These are phyloP conservation scores for Dicerorhinus sumatrensis DNA, from an alignment of 2,113 vertebrate species.

Conservation along the genomic window DNA sequence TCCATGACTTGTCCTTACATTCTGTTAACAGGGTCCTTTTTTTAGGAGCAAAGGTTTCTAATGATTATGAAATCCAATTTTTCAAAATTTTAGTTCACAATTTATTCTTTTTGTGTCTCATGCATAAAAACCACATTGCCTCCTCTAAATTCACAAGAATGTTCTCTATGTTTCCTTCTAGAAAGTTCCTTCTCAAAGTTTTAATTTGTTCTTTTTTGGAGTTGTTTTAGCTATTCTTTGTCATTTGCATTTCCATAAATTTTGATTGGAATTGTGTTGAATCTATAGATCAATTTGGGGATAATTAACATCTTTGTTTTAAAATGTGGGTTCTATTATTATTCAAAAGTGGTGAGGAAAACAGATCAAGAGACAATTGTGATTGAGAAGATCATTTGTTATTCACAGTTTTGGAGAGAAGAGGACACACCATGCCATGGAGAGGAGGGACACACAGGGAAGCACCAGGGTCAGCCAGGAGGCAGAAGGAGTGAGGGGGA, in stretches of 20 bases:
- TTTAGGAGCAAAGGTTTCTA: not conserved
- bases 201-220: not conserved
- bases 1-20: too few relatives aligned
- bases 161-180: not conserved
- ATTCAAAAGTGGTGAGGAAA: not conserved
- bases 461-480: rapidly evolving
- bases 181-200: not conserved
- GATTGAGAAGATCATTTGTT: too few relatives aligned
- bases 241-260: not conserved
- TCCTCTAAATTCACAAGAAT: not conserved
- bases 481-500: not conserved
- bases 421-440: rapidly evolving
- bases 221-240: not conserved
- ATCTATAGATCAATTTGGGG: not conserved
- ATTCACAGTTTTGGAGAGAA: not conserved
- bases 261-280: not conserved
- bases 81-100: not conserved
- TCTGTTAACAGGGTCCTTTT: not conserved
- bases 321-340: not conserved
- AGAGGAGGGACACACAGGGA: too few relatives aligned
- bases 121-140: not conserved
- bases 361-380: rapidly evolving
- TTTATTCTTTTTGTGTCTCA: not conserved
- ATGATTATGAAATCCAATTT: not conserved
- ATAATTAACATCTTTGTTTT: not conserved